Base-by-base conservation (phyloP, 2,888 invertebrate genomes). In the Latheticus oryzae region DNA sequence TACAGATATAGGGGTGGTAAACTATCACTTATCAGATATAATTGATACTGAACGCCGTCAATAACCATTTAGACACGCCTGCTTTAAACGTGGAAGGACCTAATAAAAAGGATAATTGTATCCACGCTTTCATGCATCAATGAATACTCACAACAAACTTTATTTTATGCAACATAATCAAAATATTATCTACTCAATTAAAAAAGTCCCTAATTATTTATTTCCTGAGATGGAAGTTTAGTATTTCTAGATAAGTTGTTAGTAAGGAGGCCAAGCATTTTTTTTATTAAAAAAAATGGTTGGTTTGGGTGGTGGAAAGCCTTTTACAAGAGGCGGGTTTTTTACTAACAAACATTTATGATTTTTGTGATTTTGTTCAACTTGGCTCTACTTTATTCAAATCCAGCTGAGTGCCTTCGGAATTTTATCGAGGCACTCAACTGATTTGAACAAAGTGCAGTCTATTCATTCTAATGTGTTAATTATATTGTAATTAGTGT, bases 41-140 rank as follows among this genome's bases (percentile, higher is more conserved):
- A 71, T 72, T 71, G 71, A 70, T 68, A 65, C 62, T 57, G 70
- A 70, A 64, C 61, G 64, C 67, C 64, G 67, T 68, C 70, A 66
- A 61, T 68, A 69, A 70, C 62, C 61, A 66, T 68, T 69, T 62
- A 50, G 64, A 60, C 61, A 66, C 69, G 69, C 66, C 66, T 61
- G 65, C 54, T 64, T 63, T 58, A 58, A 51, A 48, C 54, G 24
- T 35, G 17, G 48, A 52, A 47, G 11, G 42, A 33, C 52, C 58
- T 57, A 57, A 57, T 51, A 57, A 57, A 57, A 45, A 54, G 45
- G 45, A 37, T 23, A 45, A 54, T 54, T 45, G 26, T 19, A 45
- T 54, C 37, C 5, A 17, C 17, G 37, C 35, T 45, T 43, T 43
- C 17, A 45, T 28, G 13, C 45, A 15, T 37, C 51, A 24, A 13